These are phyloP conservation scores for Atrina japonica DNA, from an alignment of 2,888 invertebrate genomes.

Conservation along the genomic window DNA sequence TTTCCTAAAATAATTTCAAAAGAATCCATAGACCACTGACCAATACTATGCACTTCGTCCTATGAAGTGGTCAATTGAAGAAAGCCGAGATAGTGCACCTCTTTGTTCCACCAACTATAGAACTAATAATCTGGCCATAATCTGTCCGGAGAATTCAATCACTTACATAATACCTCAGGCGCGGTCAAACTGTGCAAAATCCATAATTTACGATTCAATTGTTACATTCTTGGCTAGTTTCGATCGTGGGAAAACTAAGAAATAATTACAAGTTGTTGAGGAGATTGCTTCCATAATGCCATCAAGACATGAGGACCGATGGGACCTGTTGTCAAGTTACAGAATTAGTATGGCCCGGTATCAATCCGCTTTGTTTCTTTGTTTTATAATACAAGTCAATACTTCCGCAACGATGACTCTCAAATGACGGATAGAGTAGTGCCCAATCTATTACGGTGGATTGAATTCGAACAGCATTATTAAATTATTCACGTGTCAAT, in stretches of 20 bases:
- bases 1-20: constrained; percentile 35
- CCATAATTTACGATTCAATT: constrained; percentile 32
- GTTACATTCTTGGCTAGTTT: constrained; percentile 13
- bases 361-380: too few species aligned
- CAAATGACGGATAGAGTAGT: background rate
- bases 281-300: constrained; percentile 6
- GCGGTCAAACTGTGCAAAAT: constrained; percentile 19
- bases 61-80: constrained; percentile 12
- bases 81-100: constrained; percentile 24
- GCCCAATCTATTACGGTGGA: too few species aligned
- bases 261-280: constrained; percentile 17
- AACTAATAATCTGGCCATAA: constrained; percentile 25
- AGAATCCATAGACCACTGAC: constrained; percentile 31
- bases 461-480: constrained; percentile 8
- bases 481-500: constrained; percentile 25
- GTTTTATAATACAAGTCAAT: constrained; percentile 7
- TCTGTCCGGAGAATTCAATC: constrained; percentile 29
- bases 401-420: constrained; percentile 12
- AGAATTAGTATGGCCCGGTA: background rate
- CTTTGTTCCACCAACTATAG: constrained; percentile 8
- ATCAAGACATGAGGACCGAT: background rate
- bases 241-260: constrained; percentile 17
- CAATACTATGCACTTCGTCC: constrained; percentile 14
- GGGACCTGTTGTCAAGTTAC: constrained; percentile 17
- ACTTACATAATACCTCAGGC: constrained; percentile 25